A percentile compares a stretch with the other conserved stretches of the same genome.
Conservation (phyloP, 2,113 vertebrate species). For the Hiodon alosoides region DNA sequence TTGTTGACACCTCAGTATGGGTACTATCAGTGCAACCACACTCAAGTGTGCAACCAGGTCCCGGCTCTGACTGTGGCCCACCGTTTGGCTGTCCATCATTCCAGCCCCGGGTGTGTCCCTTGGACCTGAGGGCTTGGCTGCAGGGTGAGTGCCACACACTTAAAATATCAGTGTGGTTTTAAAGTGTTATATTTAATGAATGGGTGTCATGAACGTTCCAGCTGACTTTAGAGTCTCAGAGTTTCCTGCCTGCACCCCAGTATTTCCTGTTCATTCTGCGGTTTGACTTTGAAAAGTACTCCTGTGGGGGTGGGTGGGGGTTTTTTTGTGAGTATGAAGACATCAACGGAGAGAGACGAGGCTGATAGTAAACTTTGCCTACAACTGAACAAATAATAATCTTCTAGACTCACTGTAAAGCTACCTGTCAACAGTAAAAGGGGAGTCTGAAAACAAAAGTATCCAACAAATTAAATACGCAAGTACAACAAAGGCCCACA, state of each 20-base stretch:
- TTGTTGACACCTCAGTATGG: too few relatives aligned
- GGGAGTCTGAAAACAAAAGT: slow-evolving; percentile 1
- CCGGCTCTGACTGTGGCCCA: too few relatives aligned
- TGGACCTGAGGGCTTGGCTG: too few relatives aligned
- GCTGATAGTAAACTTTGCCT: background rate
- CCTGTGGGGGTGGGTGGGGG: slow-evolving; percentile 41
- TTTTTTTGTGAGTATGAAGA: slow-evolving; percentile 28
- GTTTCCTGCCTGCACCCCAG: slow-evolving; percentile 63
- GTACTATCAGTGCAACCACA: too few relatives aligned
- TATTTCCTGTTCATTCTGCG: slow-evolving; percentile 59
- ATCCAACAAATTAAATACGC: slow-evolving; percentile 26
- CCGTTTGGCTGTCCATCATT: too few relatives aligned
- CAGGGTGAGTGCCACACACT: background rate
- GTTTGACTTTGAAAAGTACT: slow-evolving; percentile 49
- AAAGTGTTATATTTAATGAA: slow-evolving; percentile 39
- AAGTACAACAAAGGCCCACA: slow-evolving; percentile 37
- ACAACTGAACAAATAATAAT: slow-evolving; percentile 20
- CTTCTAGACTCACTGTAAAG: slow-evolving; percentile 6
- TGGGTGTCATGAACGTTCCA: slow-evolving; percentile 57
- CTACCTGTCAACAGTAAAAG: slow-evolving; percentile 15
- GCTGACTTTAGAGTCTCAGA: slow-evolving; percentile 43
- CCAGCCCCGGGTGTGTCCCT: too few relatives aligned
- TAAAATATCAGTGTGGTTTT: slow-evolving; percentile 27
- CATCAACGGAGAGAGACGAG: background rate
- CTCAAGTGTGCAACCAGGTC: too few relatives aligned